These are phyloP conservation scores for Nephrocerus scutellatus DNA, from an alignment of 2,888 invertebrate genomes.

Conservation along the genomic window DNA sequence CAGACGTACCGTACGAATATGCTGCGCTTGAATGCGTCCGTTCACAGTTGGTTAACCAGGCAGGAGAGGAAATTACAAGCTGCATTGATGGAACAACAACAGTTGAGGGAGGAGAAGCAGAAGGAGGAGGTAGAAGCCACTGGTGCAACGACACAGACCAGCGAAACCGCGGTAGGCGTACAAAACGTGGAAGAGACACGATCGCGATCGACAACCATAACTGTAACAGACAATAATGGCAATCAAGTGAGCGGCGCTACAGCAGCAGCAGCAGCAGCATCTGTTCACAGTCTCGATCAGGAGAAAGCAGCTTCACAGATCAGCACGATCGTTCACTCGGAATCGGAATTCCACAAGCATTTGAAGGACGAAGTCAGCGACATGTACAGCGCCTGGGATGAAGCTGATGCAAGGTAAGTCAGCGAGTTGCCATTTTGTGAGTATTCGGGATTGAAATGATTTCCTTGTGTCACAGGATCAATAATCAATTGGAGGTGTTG, in stretches of 20 bases:
- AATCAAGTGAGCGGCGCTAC: conserved; percentile 27
- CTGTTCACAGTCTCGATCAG: too few relatives aligned
- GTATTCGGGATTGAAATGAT: not conserved
- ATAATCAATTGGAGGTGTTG: conserved; percentile 62
- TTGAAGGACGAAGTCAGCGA: conserved; percentile 65
- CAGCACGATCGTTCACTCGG: conserved; percentile 37
- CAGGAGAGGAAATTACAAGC: conserved; percentile 44
- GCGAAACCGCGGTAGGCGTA: conserved; percentile 5
- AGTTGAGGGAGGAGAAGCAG: conserved; percentile 21
- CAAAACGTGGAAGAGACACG: conserved; percentile 4
- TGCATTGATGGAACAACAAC: conserved; percentile 33
- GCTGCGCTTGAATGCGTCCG: conserved; percentile 48
- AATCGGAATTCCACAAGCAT: conserved; percentile 46
- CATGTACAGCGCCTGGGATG: conserved; percentile 65
- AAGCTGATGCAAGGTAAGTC: conserved; percentile 59
- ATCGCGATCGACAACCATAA: conserved; percentile 27
- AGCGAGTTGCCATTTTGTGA: conserved; percentile 1
- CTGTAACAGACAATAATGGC: conserved; percentile 35
- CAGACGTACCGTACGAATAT: conserved; percentile 47
- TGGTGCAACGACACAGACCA: conserved; percentile 9
- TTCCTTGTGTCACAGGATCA: conserved; percentile 53
- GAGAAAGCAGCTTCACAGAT: conserved; percentile 27
- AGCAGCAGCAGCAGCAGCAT: conserved; percentile 12
- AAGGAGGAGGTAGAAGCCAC: conserved; percentile 17
- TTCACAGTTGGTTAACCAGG: conserved; percentile 48